Evolutionary conservation across 2,888 invertebrate genomes (phyloP).

Genomic region (Nowickia ferox): DNA sequence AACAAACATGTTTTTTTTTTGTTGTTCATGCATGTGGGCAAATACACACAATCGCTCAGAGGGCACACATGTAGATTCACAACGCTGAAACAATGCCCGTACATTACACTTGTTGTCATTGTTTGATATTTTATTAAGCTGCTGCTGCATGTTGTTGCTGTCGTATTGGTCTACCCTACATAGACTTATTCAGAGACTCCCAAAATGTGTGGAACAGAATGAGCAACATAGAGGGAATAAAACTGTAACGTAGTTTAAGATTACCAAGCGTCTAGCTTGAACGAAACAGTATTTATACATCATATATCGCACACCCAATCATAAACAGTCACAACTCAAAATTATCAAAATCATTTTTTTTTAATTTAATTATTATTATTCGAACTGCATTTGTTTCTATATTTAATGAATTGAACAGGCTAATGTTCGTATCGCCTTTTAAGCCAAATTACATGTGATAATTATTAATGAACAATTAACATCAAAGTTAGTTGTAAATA

Average conservation of each 20-base stretch:
- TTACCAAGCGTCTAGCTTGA: too few relatives aligned
- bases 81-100: conserved; percentile 46
- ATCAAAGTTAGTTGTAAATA: too few relatives aligned
- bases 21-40: conserved; percentile 56
- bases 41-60: conserved; percentile 20
- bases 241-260: background rate
- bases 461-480: too few relatives aligned
- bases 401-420: too few relatives aligned
- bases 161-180: conserved; percentile 6
- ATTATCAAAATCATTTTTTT: too few relatives aligned
- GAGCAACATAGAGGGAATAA: background rate
- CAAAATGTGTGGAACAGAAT: background rate
- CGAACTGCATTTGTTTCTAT: too few relatives aligned
- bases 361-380: too few relatives aligned
- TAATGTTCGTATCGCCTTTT: too few relatives aligned
- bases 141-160: conserved; percentile 11
- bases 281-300: too few relatives aligned
- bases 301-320: too few relatives aligned
- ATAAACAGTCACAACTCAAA: too few relatives aligned
- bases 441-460: too few relatives aligned
- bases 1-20: conserved; percentile 34
- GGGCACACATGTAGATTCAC: conserved; percentile 19
- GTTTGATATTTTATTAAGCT: conserved; percentile 36
- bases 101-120: conserved; percentile 70
- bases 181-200: conserved; percentile 9